Evolutionary conservation across 2,888 invertebrate species (phyloP), one percentile per base, ranked within the genome.

Genomic region (Nymphalis c-album): DNA sequence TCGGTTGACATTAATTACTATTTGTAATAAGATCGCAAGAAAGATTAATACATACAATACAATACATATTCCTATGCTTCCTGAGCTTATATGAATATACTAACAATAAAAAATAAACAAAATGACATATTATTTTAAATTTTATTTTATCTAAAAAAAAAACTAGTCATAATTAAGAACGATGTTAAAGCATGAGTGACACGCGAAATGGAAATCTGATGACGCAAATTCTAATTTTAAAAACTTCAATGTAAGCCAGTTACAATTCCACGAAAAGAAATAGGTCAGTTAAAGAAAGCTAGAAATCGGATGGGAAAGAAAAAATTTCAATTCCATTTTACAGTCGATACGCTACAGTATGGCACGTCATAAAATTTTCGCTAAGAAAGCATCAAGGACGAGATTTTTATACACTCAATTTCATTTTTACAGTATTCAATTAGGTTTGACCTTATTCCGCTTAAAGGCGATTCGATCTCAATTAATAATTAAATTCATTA

Each of bases 291-390:
- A 47, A 69, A 67, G 66, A 71, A 66, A 68, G 50, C 59, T 47
- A 62, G 60, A 66, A 63, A 68, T 62, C 59, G 51, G 64, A 50
- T 48, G 64, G 64, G 57, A 67, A 67, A 62, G 64, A 58, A 67
- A 67, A 68, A 67, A 65, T 70, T 70, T 70, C 70, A 70, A 70
- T 70, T 70, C 67, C 64, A 67, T 64, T 64, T 70, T 70, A 70
- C 64, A 68, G 70, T 68, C 47, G 62, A 65, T 63, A 63, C 60
- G 62, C 55, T 60, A 55, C 60, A 58, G 58, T 18, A 59, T 18
- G 55, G 64, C 45, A 45, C 64, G 64, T 67, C 70, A 68, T 70
- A 70, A 70, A 70, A 62, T 65, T 70, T 67, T 68, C 68, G 67
- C 64, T 64, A 68, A 64, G 70, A 59, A 66, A 60, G 35, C 55